Conservation (phyloP, 2,888 invertebrate species). For the Epinotia nisella region DNA sequence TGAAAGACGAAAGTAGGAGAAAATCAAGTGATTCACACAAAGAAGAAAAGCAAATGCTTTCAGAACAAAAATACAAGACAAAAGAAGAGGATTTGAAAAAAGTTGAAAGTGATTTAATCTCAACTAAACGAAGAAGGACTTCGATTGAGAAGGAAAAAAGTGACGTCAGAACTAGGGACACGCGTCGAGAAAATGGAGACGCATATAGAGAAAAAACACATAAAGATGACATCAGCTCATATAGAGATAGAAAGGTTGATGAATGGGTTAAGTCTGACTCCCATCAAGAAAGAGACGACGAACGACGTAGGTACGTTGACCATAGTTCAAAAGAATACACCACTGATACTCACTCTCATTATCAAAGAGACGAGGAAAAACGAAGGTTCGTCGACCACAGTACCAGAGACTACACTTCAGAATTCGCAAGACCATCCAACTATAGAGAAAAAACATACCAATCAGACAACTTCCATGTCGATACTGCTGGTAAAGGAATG, state of each 20-base stretch:
- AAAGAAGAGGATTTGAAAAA: conserved; percentile 23
- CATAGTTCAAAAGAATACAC: conserved; percentile 65
- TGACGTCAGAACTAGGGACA: conserved; percentile 1
- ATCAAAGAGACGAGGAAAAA: conserved; percentile 53
- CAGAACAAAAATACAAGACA: conserved; percentile 41
- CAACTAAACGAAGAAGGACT: no score
- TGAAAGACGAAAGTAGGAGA: conserved; percentile 42
- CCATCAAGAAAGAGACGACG: conserved; percentile 6
- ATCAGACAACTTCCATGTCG: conserved; percentile 46
- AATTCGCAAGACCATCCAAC: conserved; percentile 64
- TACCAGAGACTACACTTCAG: conserved; percentile 65
- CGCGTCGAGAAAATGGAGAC: conserved; percentile 22
- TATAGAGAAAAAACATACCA: conserved; percentile 64
- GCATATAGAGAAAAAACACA: conserved; percentile 11
- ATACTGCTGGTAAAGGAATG: conserved; percentile 51
- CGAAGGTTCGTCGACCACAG: conserved; percentile 62
- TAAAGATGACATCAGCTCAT: conserved; percentile 8
- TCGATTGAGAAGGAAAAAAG: background rate
- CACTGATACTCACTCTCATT: conserved; percentile 55
- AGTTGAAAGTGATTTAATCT: background rate
- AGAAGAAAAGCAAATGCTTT: conserved; percentile 7
- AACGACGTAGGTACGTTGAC: conserved; percentile 57
- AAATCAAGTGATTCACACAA: conserved; percentile 6
- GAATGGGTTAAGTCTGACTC: conserved; percentile 25
- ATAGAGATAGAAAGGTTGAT: conserved; percentile 23